Conservation (phyloP, 1,140 invertebrate genomes). For the Phocides pigmalion region DNA sequence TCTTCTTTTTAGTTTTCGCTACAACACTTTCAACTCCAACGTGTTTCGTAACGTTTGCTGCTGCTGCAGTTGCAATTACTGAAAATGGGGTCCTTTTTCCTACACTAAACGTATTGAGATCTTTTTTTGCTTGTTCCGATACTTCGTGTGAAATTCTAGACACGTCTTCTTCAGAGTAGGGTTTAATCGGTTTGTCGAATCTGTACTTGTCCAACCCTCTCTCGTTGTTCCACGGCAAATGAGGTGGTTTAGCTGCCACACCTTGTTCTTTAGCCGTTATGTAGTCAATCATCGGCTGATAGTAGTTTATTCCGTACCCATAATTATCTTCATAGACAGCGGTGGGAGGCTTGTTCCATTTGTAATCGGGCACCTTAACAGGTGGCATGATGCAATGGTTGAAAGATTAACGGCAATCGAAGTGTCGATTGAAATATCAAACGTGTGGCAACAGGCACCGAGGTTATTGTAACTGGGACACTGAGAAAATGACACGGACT, state of each 20-base stretch:
- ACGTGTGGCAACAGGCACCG: constrained; percentile 24
- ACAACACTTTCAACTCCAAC: constrained; percentile 84
- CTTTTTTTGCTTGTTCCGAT: constrained; percentile 87
- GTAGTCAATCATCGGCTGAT: constrained; percentile 93
- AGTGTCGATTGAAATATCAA: constrained; percentile 27
- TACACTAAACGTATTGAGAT: constrained; percentile 85
- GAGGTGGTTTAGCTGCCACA: constrained; percentile 81
- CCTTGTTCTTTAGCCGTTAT: constrained; percentile 86
- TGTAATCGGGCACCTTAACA: constrained; percentile 69
- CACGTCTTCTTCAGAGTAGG: constrained; percentile 87
- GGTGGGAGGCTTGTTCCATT: constrained; percentile 85
- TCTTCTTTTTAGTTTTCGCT: constrained; percentile 80
- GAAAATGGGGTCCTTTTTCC: constrained; percentile 88
- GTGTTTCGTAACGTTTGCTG: constrained; percentile 87
- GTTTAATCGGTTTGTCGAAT: constrained; percentile 82
- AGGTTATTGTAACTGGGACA: constrained; percentile 54
- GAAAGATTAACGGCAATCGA: constrained; percentile 13
- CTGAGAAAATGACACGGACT: constrained; percentile 50
- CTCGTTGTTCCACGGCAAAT: constrained; percentile 90
- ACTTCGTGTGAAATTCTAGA: constrained; percentile 86
- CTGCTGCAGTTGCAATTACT: constrained; percentile 86
- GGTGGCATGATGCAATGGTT: constrained; percentile 57
- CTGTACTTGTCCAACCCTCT: constrained; percentile 86
- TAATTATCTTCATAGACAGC: constrained; percentile 91
- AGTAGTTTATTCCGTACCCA: constrained; percentile 91